Percentiles rank a stretch among this genome's conserved stretches.
phyloP scores from a whole-genome alignment of 2,113 vertebrate genomes.

The Orycteropus afer region DNA sequence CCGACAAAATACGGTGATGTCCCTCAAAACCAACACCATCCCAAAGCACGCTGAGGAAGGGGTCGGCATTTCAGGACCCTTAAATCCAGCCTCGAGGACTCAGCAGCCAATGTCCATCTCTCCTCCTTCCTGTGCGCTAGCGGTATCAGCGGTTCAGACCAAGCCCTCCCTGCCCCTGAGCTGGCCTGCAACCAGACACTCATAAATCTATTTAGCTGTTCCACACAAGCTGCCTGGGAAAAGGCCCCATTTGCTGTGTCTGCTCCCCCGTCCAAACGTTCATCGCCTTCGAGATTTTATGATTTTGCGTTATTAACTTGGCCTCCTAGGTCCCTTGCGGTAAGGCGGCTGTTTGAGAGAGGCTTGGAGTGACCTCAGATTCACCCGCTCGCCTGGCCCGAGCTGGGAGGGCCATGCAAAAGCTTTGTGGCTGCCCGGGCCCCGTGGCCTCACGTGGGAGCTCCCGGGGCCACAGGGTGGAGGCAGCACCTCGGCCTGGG shows the following conservation, averaged over 20 bases:
- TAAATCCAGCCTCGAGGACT: background rate
- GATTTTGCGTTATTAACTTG: constrained; percentile 76
- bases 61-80: background rate
- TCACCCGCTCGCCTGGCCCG: constrained; percentile 44
- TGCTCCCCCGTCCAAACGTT: constrained; percentile 64
- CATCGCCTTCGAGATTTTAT: constrained; percentile 76
- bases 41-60: background rate
- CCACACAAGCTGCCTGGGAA: constrained; percentile 70
- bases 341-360: constrained; percentile 65
- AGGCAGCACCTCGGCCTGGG: background rate
- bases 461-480: background rate
- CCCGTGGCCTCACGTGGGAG: rapidly evolving
- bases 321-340: constrained; percentile 61
- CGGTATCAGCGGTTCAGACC: background rate
- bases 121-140: constrained; percentile 13
- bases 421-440: background rate
- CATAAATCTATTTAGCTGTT: constrained; percentile 74
- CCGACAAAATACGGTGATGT: background rate
- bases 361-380: constrained; percentile 57
- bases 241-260: constrained; percentile 58
- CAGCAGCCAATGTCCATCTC: background rate
- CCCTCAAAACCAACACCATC: background rate
- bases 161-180: background rate
- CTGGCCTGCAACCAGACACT: constrained; percentile 45
- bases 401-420: background rate